These are phyloP conservation scores for Sturnus vulgaris DNA, from an alignment of 2,113 vertebrate species.

Conservation along the genomic window DNA sequence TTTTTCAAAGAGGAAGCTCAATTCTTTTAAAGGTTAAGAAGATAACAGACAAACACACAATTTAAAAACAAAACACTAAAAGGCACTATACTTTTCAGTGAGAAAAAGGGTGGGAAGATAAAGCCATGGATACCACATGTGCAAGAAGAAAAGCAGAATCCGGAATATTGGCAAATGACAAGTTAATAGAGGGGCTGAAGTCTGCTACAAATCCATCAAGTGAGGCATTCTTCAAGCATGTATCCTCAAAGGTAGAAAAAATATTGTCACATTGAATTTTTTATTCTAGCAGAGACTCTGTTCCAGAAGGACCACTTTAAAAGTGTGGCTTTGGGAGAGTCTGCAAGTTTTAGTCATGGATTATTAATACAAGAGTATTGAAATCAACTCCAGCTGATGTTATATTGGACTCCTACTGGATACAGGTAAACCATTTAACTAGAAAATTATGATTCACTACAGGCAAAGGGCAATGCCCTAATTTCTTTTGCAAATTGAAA, in stretches of 20 bases:
- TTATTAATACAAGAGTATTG: not conserved
- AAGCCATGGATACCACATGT: not conserved
- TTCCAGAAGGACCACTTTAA: not conserved
- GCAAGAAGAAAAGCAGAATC: not conserved
- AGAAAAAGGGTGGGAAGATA: not conserved
- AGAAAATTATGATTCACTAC: not conserved
- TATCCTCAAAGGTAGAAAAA: not conserved
- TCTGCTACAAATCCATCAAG: not conserved
- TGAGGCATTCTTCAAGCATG: not conserved
- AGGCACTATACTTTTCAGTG: not conserved
- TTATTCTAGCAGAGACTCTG: not conserved
- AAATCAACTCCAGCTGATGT: not conserved
- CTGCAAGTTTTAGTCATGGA: not conserved
- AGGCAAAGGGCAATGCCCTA: not conserved
- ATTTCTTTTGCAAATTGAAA: not conserved
- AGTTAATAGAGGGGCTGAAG: not conserved
- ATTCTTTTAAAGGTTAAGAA: constrained; percentile 9
- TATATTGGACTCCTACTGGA: not conserved
- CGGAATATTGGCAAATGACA: not conserved
- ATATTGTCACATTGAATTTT: not conserved
- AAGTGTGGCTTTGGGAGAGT: not conserved
- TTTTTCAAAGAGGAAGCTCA: not conserved
- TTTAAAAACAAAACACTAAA: not conserved
- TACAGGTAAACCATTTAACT: not conserved
- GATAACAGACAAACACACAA: not conserved